phyloP scores from a whole-genome alignment of 2,113 vertebrate genomes.

The Ahaetulla prasina region DNA sequence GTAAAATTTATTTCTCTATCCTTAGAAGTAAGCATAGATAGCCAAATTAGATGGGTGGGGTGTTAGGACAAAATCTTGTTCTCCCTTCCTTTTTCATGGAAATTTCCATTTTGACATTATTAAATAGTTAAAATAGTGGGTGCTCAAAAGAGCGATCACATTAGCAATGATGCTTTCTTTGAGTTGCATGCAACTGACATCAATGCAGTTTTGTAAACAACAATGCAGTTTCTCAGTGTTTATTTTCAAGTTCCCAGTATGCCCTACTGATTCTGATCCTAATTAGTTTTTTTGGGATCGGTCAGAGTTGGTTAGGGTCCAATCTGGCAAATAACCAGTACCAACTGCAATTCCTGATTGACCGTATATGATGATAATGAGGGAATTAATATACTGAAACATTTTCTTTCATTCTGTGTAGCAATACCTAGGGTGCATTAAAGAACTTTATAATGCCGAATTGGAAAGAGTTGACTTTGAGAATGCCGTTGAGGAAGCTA shows the following conservation, averaged over 20 bases:
- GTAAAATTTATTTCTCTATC: not conserved
- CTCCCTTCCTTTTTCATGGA: not conserved
- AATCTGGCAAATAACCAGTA: not conserved
- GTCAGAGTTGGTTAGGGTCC: not conserved
- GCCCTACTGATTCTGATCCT: not conserved
- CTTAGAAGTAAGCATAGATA: not conserved
- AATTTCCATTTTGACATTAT: not conserved
- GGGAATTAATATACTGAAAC: not conserved
- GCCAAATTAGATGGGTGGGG: not conserved
- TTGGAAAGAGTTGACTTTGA: constrained; percentile 63
- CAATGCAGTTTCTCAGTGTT: not conserved
- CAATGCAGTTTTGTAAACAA: not conserved
- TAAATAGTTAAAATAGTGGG: not conserved
- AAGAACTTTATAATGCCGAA: constrained; percentile 59
- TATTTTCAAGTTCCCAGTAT: not conserved
- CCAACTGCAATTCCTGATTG: not conserved
- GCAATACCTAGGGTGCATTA: constrained; percentile 63
- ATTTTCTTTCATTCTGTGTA: constrained; percentile 37
- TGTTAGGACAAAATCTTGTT: not conserved
- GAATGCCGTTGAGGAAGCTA: constrained; percentile 48
- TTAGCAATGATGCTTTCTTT: not conserved
- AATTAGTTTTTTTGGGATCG: not conserved
- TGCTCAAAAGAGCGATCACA: not conserved
- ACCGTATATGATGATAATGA: not conserved
- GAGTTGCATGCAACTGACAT: not conserved